A percentile compares a stretch with the other conserved stretches of the same genome.
Evolutionary conservation across 2,888 invertebrate species (phyloP).

Genomic region (Drosophila planitibia): DNA sequence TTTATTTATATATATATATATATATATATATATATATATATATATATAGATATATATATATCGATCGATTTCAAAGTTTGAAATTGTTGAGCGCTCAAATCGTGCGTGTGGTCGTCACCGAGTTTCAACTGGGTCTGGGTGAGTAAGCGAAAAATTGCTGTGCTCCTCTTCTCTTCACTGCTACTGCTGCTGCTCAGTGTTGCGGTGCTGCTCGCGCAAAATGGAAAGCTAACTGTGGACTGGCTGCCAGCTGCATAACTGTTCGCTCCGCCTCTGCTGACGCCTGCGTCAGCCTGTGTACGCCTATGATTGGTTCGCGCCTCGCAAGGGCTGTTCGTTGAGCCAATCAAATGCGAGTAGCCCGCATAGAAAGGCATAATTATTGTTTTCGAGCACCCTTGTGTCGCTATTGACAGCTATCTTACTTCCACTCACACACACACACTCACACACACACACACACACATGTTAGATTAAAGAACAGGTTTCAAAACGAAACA

Average conservation of each 20-base stretch:
- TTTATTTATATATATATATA: neutral
- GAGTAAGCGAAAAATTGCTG: slow-evolving; percentile 49
- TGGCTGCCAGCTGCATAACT: neutral
- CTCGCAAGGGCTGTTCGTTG: slow-evolving; percentile 16
- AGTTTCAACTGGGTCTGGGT: slow-evolving; percentile 55
- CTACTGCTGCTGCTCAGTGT: neutral
- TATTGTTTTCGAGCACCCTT: slow-evolving; percentile 14
- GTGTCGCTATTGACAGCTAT: slow-evolving; percentile 6
- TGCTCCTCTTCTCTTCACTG: neutral
- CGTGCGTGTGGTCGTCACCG: slow-evolving; percentile 61
- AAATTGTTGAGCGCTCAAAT: slow-evolving; percentile 17
- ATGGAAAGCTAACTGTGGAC: slow-evolving; percentile 11
- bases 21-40: neutral
- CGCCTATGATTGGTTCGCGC: slow-evolving; percentile 29
- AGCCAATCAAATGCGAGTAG: slow-evolving; percentile 26
- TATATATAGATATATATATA: neutral
- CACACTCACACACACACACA: neutral
- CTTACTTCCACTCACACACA: slow-evolving; percentile 14
- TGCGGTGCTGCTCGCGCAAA: slow-evolving; percentile 5
- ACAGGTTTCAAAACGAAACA: slow-evolving; percentile 23
- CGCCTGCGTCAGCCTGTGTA: slow-evolving; percentile 1
- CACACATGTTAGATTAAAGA: slow-evolving; percentile 2
- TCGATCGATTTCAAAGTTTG: slow-evolving; percentile 3
- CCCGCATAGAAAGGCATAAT: neutral
- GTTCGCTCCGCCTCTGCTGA: slow-evolving; percentile 20